phyloP scores from a whole-genome alignment of 1,140 invertebrate genomes.

The Pseudomyrmex flavicornis region DNA sequence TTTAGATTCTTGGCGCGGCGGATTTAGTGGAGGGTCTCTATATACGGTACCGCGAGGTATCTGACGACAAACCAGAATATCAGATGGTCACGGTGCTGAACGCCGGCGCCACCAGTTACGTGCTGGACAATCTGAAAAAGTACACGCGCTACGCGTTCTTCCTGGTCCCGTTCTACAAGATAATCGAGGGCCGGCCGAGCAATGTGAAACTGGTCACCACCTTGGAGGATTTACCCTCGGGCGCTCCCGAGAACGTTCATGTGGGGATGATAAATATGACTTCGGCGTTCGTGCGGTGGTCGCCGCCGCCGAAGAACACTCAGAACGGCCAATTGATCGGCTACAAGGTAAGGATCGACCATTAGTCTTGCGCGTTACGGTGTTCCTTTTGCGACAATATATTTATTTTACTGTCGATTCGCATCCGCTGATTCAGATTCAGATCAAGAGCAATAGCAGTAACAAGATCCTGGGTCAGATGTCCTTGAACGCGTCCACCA shows the following conservation, averaged over 20 bases:
- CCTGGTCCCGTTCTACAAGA: constrained; percentile 94
- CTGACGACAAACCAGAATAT: constrained; percentile 87
- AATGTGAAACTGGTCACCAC: constrained; percentile 90
- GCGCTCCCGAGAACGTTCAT: constrained; percentile 92
- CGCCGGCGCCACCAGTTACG: constrained; percentile 88
- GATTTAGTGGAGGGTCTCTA: constrained; percentile 94
- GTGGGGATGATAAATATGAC: constrained; percentile 94
- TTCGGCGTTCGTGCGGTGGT: constrained; percentile 92
- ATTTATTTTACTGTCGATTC: constrained; percentile 6
- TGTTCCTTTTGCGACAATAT: too few relatives aligned
- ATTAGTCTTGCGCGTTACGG: neutral
- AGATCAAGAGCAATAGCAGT: constrained; percentile 87
- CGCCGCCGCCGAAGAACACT: constrained; percentile 90
- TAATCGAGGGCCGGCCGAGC: constrained; percentile 92
- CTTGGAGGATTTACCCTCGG: constrained; percentile 89
- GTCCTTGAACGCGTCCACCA: constrained; percentile 90
- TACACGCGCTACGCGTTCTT: constrained; percentile 96
- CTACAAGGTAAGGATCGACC: constrained; percentile 88
- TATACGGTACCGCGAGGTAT: constrained; percentile 94
- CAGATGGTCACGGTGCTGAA: constrained; percentile 90
- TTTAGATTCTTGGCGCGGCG: constrained; percentile 85
- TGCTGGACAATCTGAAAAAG: constrained; percentile 91
- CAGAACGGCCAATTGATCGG: constrained; percentile 93
- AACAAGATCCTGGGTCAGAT: constrained; percentile 89
- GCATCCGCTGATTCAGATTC: constrained; percentile 85